phyloP scores from a whole-genome alignment of 2,888 invertebrate species.

The Steromphala cineraria region DNA sequence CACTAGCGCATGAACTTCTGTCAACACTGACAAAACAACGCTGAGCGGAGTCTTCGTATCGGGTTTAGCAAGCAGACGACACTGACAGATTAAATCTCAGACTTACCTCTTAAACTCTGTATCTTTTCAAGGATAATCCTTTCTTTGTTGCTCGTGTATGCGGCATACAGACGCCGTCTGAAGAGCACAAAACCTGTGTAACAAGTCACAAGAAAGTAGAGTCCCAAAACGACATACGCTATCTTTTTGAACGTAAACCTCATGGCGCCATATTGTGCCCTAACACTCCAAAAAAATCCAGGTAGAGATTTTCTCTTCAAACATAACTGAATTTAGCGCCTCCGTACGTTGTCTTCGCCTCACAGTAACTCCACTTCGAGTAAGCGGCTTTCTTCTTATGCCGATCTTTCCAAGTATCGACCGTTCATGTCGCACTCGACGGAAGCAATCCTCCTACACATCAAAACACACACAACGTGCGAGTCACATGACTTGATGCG shows the following conservation, averaged over 20 bases:
- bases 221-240: slow-evolving; percentile 57
- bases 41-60: neutral
- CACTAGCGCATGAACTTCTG: neutral
- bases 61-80: neutral
- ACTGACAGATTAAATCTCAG: neutral
- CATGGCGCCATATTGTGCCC: slow-evolving; percentile 32
- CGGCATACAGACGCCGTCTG: slow-evolving; percentile 1
- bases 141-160: slow-evolving; percentile 27
- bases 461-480: slow-evolving; percentile 29
- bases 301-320: neutral
- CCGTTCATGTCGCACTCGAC: neutral
- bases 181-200: slow-evolving; percentile 65
- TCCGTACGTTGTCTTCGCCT: neutral
- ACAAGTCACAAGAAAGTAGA: slow-evolving; percentile 64
- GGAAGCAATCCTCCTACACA: slow-evolving; percentile 15
- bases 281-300: neutral
- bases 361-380: neutral
- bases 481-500: slow-evolving; percentile 45
- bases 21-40: neutral
- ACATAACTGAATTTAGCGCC: neutral
- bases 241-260: slow-evolving; percentile 51
- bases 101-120: slow-evolving; percentile 42
- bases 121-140: slow-evolving; percentile 38
- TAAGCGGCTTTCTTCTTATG: neutral
- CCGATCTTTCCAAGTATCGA: neutral